phyloP scores from a whole-genome alignment of 2,113 vertebrate genomes.

The Pithys albifrons region DNA sequence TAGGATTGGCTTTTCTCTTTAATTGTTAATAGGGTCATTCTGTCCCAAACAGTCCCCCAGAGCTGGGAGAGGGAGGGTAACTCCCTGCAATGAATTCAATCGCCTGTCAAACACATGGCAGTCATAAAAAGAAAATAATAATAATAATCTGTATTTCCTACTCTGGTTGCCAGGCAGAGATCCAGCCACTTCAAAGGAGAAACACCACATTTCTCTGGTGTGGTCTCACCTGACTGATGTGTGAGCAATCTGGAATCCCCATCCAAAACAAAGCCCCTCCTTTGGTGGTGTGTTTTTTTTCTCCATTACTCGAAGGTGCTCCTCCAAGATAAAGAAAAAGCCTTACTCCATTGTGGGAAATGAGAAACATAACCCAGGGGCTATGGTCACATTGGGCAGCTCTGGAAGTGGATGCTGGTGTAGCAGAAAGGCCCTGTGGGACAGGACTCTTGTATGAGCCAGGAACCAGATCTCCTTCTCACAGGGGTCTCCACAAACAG shows the following conservation, averaged over 20 bases:
- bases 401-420: background rate
- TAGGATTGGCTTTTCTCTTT: slow-evolving; percentile 31
- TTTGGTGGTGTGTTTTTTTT: slow-evolving; percentile 45
- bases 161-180: slow-evolving; percentile 59
- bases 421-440: background rate
- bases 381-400: accelerated
- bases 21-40: slow-evolving; percentile 49
- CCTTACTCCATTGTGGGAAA: background rate
- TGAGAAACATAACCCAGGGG: background rate
- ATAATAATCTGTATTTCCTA: slow-evolving; percentile 64
- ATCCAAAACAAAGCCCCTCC: slow-evolving; percentile 47
- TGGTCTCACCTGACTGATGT: slow-evolving; percentile 75
- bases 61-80: slow-evolving; percentile 1
- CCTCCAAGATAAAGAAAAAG: slow-evolving; percentile 8
- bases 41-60: slow-evolving; percentile 8
- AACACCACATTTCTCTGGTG: slow-evolving; percentile 14
- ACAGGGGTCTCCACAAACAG: background rate
- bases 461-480: background rate
- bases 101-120: slow-evolving; percentile 65
- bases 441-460: background rate
- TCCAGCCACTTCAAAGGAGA: slow-evolving; percentile 75
- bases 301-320: background rate
- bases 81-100: slow-evolving; percentile 49
- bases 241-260: slow-evolving; percentile 65
- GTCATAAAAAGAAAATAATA: slow-evolving; percentile 70